A percentile compares a stretch with the other conserved stretches of the same genome.
Conservation (phyloP, 2,113 vertebrate genomes). For the Mirounga angustirostris region DNA sequence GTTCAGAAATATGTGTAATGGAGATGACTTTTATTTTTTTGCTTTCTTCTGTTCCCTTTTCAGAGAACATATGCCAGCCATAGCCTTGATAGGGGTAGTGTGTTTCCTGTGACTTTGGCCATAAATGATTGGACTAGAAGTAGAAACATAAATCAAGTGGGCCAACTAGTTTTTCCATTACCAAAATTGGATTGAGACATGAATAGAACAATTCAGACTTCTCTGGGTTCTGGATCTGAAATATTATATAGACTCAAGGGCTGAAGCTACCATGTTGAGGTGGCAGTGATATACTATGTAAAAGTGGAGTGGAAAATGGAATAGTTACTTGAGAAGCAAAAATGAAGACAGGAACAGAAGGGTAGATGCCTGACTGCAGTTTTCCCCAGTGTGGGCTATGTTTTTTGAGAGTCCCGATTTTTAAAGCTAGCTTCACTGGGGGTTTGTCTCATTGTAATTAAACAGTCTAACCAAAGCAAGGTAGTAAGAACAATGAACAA, state of each 20-base stretch:
- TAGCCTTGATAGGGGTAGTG: no score
- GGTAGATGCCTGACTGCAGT: background rate
- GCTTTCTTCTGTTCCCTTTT: background rate
- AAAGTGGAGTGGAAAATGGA: background rate
- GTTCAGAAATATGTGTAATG: slow-evolving; percentile 16
- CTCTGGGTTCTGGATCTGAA: background rate
- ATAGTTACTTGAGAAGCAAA: background rate
- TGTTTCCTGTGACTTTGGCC: background rate
- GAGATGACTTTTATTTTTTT: background rate
- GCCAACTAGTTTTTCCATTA: background rate
- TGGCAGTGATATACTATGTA: background rate
- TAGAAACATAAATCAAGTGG: background rate
- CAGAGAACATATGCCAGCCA: background rate
- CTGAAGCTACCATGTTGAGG: background rate
- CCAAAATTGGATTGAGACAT: background rate
- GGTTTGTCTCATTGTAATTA: background rate
- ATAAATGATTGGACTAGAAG: slow-evolving; percentile 19
- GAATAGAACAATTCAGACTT: background rate
- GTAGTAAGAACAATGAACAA: background rate
- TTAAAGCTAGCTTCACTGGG: slow-evolving; percentile 2
- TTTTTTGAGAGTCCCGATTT: background rate
- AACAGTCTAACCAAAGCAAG: slow-evolving; percentile 35
- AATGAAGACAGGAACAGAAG: background rate
- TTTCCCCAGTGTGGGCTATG: background rate
- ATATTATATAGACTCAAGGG: background rate